Conservation (phyloP, 2,888 invertebrate genomes). For the Ommatoiulus sabulosus region DNA sequence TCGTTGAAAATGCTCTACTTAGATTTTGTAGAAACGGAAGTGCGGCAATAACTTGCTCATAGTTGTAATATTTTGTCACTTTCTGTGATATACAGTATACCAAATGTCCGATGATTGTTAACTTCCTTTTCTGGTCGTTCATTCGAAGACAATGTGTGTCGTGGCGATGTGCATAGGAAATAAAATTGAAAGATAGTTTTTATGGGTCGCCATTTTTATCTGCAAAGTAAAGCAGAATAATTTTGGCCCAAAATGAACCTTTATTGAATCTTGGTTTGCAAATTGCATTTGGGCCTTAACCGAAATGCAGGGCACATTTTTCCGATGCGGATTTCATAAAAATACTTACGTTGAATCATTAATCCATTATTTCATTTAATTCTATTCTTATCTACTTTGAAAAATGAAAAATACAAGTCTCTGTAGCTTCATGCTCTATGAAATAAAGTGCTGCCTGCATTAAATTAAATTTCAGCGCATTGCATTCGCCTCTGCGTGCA, state of each 20-base stretch:
- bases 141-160: not conserved
- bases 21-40: not conserved
- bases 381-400: not conserved
- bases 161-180: not conserved
- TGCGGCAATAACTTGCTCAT: not conserved
- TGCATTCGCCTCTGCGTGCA: not conserved
- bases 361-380: not conserved
- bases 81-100: not conserved
- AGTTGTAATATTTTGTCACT: not conserved
- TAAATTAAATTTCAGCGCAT: conserved; percentile 27
- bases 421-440: not conserved
- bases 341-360: not conserved
- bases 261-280: conserved; percentile 3
- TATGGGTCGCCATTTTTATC: not conserved
- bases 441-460: conserved; percentile 1
- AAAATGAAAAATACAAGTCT: not conserved
- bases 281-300: not conserved
- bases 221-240: not conserved
- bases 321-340: not conserved
- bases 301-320: not conserved
- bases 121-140: not conserved
- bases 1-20: not conserved
- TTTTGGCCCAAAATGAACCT: not conserved
- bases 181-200: not conserved
- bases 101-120: not conserved